phyloP scores from a whole-genome alignment of 1,140 invertebrate genomes.

The Argopecten irradians region DNA sequence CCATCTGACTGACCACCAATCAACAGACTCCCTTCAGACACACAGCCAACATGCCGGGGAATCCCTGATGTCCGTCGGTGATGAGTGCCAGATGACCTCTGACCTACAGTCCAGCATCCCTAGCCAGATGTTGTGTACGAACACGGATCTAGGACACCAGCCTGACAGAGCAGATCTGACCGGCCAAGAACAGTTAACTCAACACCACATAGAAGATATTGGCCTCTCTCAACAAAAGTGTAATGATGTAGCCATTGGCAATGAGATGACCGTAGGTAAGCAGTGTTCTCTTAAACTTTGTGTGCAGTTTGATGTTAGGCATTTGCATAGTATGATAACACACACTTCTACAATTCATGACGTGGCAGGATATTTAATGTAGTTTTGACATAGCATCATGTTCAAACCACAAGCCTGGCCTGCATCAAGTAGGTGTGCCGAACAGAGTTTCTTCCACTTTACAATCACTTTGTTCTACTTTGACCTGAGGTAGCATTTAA shows the following conservation, averaged over 20 bases:
- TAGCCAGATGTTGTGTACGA: not conserved
- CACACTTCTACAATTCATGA: too few relatives aligned
- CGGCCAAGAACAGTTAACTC: not conserved
- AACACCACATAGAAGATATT: not conserved
- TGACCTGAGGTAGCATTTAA: too few relatives aligned
- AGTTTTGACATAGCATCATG: too few relatives aligned
- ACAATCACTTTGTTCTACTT: too few relatives aligned
- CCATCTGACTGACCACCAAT: not conserved
- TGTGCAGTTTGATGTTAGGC: too few relatives aligned
- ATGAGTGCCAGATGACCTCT: not conserved
- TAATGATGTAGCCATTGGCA: not conserved
- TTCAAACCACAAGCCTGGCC: too few relatives aligned
- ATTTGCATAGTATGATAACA: too few relatives aligned
- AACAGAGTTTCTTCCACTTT: too few relatives aligned
- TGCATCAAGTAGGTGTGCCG: too few relatives aligned
- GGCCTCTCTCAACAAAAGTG: not conserved
- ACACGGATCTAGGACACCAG: not conserved
- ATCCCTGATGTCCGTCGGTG: not conserved
- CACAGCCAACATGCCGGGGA: not conserved
- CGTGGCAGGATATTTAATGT: too few relatives aligned
- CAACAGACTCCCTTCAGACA: not conserved
- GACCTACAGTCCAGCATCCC: not conserved
- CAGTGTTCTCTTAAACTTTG: too few relatives aligned
- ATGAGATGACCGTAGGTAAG: slow-evolving; percentile 2
- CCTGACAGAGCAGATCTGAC: not conserved